Percentiles rank a stretch among this genome's conserved stretches.
Conservation (phyloP, 2,888 invertebrate genomes). For the Xestia c-nigrum region DNA sequence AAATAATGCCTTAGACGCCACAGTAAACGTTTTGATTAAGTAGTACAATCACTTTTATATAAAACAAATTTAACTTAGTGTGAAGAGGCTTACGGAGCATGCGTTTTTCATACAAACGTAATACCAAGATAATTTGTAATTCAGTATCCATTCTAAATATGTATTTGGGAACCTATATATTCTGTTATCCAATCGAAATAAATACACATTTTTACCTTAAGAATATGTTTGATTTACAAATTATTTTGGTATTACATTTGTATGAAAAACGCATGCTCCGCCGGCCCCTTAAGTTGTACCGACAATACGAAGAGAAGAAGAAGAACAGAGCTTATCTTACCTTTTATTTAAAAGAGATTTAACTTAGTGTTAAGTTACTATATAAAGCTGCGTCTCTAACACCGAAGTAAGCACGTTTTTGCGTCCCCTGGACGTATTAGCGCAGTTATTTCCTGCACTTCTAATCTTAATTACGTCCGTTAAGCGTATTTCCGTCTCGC, state of each 20-base stretch:
- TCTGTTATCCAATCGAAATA: too few species aligned
- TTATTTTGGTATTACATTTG: too few species aligned
- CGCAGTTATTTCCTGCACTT: constrained; percentile 67
- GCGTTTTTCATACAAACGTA: too few species aligned
- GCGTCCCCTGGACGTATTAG: constrained; percentile 49
- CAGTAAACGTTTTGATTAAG: background rate
- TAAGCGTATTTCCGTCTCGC: constrained; percentile 56
- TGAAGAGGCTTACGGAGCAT: too few species aligned
- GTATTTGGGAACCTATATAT: too few species aligned
- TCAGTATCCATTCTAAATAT: too few species aligned
- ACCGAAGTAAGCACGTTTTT: constrained; percentile 34
- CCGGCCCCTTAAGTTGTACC: background rate
- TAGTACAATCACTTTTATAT: background rate
- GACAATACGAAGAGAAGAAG: background rate
- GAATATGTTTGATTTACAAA: too few species aligned
- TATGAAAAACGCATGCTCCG: too few species aligned
- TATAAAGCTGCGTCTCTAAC: background rate
- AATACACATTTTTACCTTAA: too few species aligned
- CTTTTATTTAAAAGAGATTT: background rate
- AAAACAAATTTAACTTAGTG: too few species aligned
- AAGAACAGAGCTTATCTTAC: too few species aligned
- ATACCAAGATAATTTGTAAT: too few species aligned
- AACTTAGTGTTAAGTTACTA: background rate
- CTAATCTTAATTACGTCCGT: constrained; percentile 69
- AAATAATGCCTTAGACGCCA: background rate